Evolutionary conservation across 1,140 invertebrate species (phyloP), one percentile per base, ranked within the genome.

Genomic region (Bombus terrestris): DNA sequence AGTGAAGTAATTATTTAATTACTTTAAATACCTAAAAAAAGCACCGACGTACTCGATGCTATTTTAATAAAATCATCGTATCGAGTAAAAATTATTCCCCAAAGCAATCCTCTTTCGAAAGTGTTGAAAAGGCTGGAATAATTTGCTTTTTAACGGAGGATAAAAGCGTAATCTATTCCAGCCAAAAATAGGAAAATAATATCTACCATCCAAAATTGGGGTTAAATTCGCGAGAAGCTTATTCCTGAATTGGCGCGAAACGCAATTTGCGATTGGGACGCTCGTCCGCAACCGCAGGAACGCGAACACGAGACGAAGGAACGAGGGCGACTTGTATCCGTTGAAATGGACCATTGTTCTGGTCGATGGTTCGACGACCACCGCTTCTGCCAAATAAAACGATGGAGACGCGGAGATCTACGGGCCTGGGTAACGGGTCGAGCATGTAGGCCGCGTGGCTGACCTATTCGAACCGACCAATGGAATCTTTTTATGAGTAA

Each of bases 311-410:
- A 69, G 88, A 82, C 62, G 37, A 66, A 81, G 83, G 86, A 77
- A 80, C 66, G 78, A 79, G 74, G 62, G 62, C 85, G 81, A 89
- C 85, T 90, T 83, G 88, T 83, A 87, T 62, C 32, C 78, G 81
- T 64, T 92, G 82, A 89, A 92, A 93, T 91, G 92, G 91, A 86
- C 92, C 90, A 93, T 93, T 93, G 92, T 93, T 93, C 92, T 90
- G 91, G 89, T 72, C 85, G 88, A 89, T 91, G 90, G 87, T 87
- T 92, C 88, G 87, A 92, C 91, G 91, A 92, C 90, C 91, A 92
- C 88, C 90, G 66, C 79, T 86, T 87, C 81, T 81, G 74, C 79
- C 76, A 87, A 91, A 92, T 87, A 90, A 91, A 91, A 92, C 91
- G 87, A 92, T 92, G 89, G 87, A 90, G 90, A 91, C 81, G 53